Evolutionary conservation across 2,113 vertebrate species (phyloP), one percentile per base, ranked within the genome.

Genomic region (Dicaeum eximium): DNA sequence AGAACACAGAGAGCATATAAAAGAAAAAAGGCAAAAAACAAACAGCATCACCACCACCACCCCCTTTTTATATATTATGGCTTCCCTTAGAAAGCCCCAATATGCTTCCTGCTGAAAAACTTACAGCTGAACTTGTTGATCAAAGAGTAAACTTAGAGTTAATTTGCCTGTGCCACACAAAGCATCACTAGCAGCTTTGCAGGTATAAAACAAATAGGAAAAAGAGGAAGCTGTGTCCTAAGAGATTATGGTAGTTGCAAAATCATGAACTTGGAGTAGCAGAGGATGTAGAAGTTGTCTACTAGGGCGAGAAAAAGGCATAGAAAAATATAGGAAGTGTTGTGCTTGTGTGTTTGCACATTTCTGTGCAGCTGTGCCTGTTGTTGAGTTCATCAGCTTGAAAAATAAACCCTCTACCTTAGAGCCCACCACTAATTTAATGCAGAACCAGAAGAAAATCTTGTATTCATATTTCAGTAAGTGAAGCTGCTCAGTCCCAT

Each of bases 1-100:
- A 7, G 13, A 50, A 33, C 27, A 7, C 13, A 50, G 35, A 33
- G 28, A 50, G 4, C 17, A 21, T 6, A 3, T 1, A 38, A 75
- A 75, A 25, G 21, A 57, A 15, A 48, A 61, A 61, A 25, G 22
- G 16, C 13, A 61, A 77, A 61, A 40, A 1, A 2, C 57, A 77
- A 48, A 50, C 0, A 3, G 28, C 22, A 50, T 27, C 22, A 50
- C 17, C 25, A 19, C 17, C 25, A 19, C 3, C 23, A 9, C 1
- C 1, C 6, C 3, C 4, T 58, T 61, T 81, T 80, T 23, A 51
- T 15, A 27, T 21, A 47, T n/a, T n/a, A 27, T 8, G 19, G 8
- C 12, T 47, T 95, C 4, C n/a, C 25, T 84, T 58, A 79, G 47
- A 78, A 86, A 92, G 19, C 7, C 42, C 58, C 47, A n/a, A 1